Conservation (phyloP, 2,888 invertebrate genomes). For the Cyclophora albipunctata region DNA sequence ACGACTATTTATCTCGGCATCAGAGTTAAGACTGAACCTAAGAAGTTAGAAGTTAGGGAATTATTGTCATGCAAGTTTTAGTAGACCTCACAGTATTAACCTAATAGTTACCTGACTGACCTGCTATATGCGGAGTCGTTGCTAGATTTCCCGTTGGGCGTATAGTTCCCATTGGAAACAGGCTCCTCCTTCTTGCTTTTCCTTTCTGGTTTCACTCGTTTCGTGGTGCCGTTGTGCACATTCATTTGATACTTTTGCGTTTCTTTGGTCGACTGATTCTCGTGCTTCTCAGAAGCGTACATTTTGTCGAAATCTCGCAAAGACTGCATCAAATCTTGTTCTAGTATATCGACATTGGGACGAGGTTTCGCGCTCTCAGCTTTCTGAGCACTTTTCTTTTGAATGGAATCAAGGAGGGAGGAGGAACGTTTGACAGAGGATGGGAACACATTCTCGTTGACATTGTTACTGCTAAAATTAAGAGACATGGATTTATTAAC, state of each 20-base stretch:
- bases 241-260: slow-evolving; percentile 30
- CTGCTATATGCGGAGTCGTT: slow-evolving; percentile 90
- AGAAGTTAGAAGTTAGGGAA: too few relatives aligned
- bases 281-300: slow-evolving; percentile 57
- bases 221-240: slow-evolving; percentile 39
- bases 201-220: slow-evolving; percentile 49
- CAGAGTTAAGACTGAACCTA: too few relatives aligned
- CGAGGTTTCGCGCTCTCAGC: slow-evolving; percentile 52
- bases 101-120: slow-evolving; percentile 74
- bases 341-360: slow-evolving; percentile 63
- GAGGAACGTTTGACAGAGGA: slow-evolving; percentile 74
- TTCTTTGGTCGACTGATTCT: slow-evolving; percentile 38
- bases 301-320: slow-evolving; percentile 68
- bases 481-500: slow-evolving; percentile 73
- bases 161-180: slow-evolving; percentile 53
- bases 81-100: too few relatives aligned
- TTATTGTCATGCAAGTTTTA: too few relatives aligned
- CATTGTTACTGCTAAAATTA: slow-evolving; percentile 75
- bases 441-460: slow-evolving; percentile 63
- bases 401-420: slow-evolving; percentile 72
- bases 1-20: too few relatives aligned
- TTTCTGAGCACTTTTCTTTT: slow-evolving; percentile 53
- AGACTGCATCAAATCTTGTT: slow-evolving; percentile 69
- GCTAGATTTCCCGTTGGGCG: slow-evolving; percentile 56
- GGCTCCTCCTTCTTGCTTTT: slow-evolving; percentile 51